These are phyloP conservation scores for Myotis lucifugus DNA, from an alignment of 2,113 vertebrate species.

Conservation along the genomic window DNA sequence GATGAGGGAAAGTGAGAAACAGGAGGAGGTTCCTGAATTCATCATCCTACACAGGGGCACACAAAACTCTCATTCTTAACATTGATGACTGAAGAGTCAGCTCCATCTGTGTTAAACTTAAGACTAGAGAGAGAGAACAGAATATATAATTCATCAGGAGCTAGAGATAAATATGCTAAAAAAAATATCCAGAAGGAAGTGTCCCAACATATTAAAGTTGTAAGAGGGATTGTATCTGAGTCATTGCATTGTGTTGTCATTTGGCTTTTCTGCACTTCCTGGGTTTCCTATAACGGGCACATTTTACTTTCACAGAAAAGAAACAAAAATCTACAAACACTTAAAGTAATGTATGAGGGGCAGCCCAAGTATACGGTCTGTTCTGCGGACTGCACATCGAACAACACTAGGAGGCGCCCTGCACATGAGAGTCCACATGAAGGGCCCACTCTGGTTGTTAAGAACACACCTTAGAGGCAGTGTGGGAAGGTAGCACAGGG, in stretches of 20 bases:
- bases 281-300: not conserved
- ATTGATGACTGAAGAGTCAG: not conserved
- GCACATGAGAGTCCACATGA: not conserved
- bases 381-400: not conserved
- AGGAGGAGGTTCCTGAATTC: not conserved
- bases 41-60: not conserved
- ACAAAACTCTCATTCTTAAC: not conserved
- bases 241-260: not conserved
- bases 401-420: not conserved
- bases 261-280: not conserved
- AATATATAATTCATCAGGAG: not conserved
- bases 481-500: not conserved
- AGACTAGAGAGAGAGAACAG: not conserved
- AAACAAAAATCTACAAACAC: not conserved
- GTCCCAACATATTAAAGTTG: not conserved
- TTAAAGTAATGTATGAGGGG: not conserved
- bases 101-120: not conserved
- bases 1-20: not conserved
- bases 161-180: not conserved
- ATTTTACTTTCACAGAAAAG: not conserved
- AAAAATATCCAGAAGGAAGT: not conserved
- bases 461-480: not conserved
- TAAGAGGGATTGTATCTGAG: not conserved
- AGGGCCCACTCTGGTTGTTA: not conserved
- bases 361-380: accelerated